Evolutionary conservation across 1,140 invertebrate species (phyloP).

Genomic region (honey bee (Apis mellifera)): Amel_HAv3.1 CM009937.2:9096001-9096500

Average conservation of each 20-base stretch:
- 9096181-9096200: neutral
- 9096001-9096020: neutral
- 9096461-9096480: neutral
- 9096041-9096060: neutral
- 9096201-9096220: neutral
- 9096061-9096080: neutral
- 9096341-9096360: slow-evolving; percentile 6
- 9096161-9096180: too few species aligned
- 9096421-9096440: neutral
- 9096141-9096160: neutral
- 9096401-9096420: slow-evolving; percentile 1
- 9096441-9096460: neutral
- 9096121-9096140: neutral
- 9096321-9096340: slow-evolving; percentile 52
- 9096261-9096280: slow-evolving; percentile 71
- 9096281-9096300: slow-evolving; percentile 58
- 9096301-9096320: slow-evolving; percentile 78
- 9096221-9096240: slow-evolving; percentile 32
- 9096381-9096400: slow-evolving; percentile 1
- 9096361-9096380: neutral
- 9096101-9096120: neutral
- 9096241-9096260: slow-evolving; percentile 33
- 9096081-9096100: too few species aligned
- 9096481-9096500: neutral
- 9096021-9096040: too few species aligned